A percentile compares a stretch with the other conserved stretches of the same genome.
Conservation (phyloP, 1,140 invertebrate species). For the Homarus americanus region DNA sequence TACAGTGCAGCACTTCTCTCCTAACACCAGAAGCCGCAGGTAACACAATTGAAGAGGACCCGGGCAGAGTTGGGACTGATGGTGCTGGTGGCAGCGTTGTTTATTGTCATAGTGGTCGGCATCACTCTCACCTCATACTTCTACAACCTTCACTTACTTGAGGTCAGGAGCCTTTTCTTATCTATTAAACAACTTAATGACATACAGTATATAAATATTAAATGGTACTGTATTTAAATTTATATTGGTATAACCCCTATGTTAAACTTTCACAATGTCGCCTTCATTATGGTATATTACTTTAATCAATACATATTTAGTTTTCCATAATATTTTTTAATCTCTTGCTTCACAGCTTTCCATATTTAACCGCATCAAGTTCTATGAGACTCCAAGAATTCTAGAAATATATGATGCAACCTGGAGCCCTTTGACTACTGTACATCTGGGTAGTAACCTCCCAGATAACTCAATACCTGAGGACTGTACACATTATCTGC, state of each 20-base stretch:
- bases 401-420: conserved; percentile 43
- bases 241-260: no score
- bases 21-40: conserved; percentile 8
- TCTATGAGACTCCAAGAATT: conserved; percentile 37
- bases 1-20: no score
- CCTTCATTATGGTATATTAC: no score
- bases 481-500: conserved; percentile 66
- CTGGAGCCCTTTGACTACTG: conserved; percentile 25
- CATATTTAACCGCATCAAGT: conserved; percentile 65
- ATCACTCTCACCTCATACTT: conserved; percentile 60
- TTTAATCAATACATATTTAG: neutral
- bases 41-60: neutral
- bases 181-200: no score
- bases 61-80: conserved; percentile 59
- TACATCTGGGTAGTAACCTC: conserved; percentile 41
- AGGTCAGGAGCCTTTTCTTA: conserved; percentile 37
- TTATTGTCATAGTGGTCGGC: conserved; percentile 53
- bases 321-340: neutral
- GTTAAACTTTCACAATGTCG: no score
- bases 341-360: conserved; percentile 33
- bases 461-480: conserved; percentile 54
- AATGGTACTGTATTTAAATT: neutral
- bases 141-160: conserved; percentile 62
- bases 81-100: conserved; percentile 57
- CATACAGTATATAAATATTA: no score